Evolutionary conservation across 2,888 invertebrate genomes (phyloP), one percentile per base, ranked within the genome.

Genomic region (Dichetophora obliterata): DNA sequence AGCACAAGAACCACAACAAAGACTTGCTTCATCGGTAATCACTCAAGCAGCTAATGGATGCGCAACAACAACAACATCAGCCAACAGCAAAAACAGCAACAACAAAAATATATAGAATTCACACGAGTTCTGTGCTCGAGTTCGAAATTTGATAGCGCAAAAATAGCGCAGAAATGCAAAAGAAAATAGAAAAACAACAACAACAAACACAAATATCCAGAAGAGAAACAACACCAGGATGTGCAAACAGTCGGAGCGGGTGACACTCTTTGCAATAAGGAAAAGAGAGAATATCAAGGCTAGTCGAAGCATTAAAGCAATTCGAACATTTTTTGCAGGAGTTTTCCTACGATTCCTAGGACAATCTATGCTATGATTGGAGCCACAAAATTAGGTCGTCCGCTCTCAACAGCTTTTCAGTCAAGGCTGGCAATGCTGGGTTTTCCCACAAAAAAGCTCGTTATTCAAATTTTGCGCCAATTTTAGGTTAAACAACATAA

Each of bases 11-110:
- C 61, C 74, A 76, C 59, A 78, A 75, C 75, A 71, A 71, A 76
- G 50, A 22, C 75, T 59, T 14, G 24, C 61, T 75, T 68, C 75
- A 72, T 61, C 75, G 52, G 50, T 31, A 66, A 59, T 75, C 54
- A 71, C 74, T 61, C 76, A 63, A n/a, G 79, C 80, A 79, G 79
- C 75, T 63, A 79, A 77, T 76, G 79, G 79, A 81, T 77, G 77
- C 71, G 77, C 77, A 77, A 59, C 69, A 72, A 63, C 75, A 52
- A 76, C 78, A 66, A 75, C 48, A 66, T 54, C 66, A 77, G 66
- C 73, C 78, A 61, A 75, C 48, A 71, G 61, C 61, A 77, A 71
- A 70, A 77, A 75, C 77, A 76, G 76, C 57, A 72, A 78, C 77
- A 78, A 66, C 74, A 77, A 71, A 74, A 73, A 61, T 73, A 54